Conservation (phyloP, 2,797 vertebrate species). For the Taenioides sp. region DNA sequence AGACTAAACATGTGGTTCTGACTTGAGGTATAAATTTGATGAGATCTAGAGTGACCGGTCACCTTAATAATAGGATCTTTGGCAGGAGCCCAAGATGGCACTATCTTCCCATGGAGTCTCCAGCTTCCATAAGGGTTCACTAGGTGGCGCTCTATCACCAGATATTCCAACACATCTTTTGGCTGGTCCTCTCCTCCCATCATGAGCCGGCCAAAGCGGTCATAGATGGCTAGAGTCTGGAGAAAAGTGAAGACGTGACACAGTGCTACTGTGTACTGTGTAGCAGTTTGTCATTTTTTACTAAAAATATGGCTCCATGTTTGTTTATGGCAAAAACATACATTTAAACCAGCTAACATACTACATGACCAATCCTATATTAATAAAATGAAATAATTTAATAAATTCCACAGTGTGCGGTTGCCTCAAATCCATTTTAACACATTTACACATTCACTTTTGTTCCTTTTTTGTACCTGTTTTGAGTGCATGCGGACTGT, state of each 20-base stretch:
- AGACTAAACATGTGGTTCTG: background rate
- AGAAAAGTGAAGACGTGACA: background rate
- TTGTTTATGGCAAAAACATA: no score
- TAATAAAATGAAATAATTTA: no score
- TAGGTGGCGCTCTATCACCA: slow-evolving; percentile 90
- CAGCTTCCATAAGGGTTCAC: slow-evolving; percentile 86
- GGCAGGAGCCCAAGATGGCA: slow-evolving; percentile 90
- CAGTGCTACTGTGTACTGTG: no score
- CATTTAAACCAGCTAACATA: no score
- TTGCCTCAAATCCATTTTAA: background rate
- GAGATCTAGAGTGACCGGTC: background rate
- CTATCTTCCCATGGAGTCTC: slow-evolving; percentile 93
- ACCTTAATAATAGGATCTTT: slow-evolving; percentile 92
- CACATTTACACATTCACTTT: background rate
- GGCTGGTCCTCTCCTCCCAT: slow-evolving; percentile 85
- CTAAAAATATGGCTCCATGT: no score
- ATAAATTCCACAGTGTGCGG: no score
- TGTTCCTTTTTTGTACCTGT: slow-evolving; percentile 84
- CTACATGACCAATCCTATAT: no score
- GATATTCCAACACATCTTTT: slow-evolving; percentile 90
- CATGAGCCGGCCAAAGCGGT: slow-evolving; percentile 93
- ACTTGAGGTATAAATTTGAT: background rate
- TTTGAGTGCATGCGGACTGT: slow-evolving; percentile 90
- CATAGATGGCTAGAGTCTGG: slow-evolving; percentile 89
- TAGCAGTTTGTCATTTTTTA: no score